Percentiles rank a stretch among this genome's conserved stretches.
Conservation (phyloP, 2,888 invertebrate species). For the Nasonovia ribisnigri region DNA sequence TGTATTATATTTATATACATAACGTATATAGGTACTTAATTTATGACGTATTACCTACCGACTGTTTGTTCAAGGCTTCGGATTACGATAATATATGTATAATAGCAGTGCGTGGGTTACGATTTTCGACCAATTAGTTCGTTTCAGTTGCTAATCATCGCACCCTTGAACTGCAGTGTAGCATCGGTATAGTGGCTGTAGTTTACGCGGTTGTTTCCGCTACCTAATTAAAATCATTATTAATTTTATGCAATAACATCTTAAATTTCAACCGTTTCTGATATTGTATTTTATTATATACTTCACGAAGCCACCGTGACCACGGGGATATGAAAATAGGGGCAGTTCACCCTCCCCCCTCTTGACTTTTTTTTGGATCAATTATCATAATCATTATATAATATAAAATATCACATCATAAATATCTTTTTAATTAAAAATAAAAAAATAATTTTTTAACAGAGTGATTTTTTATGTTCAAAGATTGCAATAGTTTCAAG, state of each 20-base stretch:
- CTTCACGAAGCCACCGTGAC: background rate
- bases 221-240: background rate
- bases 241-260: background rate
- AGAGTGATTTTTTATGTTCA: too few species aligned
- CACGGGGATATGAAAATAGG: too few species aligned
- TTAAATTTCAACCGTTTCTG: background rate
- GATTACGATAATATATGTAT: constrained; percentile 33
- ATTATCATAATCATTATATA: too few species aligned
- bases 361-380: too few species aligned
- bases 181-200: background rate
- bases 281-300: background rate
- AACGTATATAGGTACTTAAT: background rate
- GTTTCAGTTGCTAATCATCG: background rate
- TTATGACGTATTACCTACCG: background rate
- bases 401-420: too few species aligned
- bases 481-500: too few species aligned
- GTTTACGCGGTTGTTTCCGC: background rate
- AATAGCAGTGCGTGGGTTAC: background rate
- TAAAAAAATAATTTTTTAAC: too few species aligned
- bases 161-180: background rate
- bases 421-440: too few species aligned
- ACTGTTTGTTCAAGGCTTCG: constrained; percentile 39
- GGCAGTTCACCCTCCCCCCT: too few species aligned
- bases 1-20: background rate
- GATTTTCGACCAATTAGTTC: constrained; percentile 23